Base-by-base conservation (phyloP, 1,140 invertebrate genomes). In the Penaeus vannamei region DNA sequence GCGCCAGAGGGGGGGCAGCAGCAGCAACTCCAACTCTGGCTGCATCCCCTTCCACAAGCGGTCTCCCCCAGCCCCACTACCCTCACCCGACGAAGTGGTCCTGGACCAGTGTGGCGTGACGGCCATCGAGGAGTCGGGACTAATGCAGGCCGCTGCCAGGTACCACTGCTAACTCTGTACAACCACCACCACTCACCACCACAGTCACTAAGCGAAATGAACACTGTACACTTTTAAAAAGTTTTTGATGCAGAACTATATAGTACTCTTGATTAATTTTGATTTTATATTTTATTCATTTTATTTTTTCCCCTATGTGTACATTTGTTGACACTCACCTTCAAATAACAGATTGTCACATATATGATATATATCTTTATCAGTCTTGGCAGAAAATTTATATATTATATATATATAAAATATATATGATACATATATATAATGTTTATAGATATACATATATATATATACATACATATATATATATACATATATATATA, bases 61-160 rank as follows among this genome's bases (percentile, higher is more conserved):
- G 79, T 82, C 89, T 72, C 72, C 89, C 53, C 81, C 89, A 61
- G 53, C 89, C 79, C 85, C 89, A 66, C 82, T 86, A 53, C 87
- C 83, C 83, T 46, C 87, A 62, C 83, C 66, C 62, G 81, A 89
- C 62, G 87, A 89, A 59, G 85, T 85, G 26, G 85, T 87, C 79
- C 95, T 95, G 22, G 95, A 95, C 92, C 94, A 95, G 22, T 93
- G 95, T 69, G 95, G 95, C 32, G 94, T 94, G 83, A 82, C 93
- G 42, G 94, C 93, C 26, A 93, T 93, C 86, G 91, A 91, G 22
- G 91, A 90, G 69, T 91, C 91, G 46, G 84, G 87, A 77, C 89
- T 84, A 66, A 62, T 86, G 61, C 89, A 87, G 80, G 89, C 83
- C 72, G 77, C 80, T 81, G 81, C 83, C 62, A 89, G 91, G 66